These are phyloP conservation scores for Dicyrtomina minuta DNA, from an alignment of 2,888 invertebrate genomes.

Conservation along the genomic window DNA sequence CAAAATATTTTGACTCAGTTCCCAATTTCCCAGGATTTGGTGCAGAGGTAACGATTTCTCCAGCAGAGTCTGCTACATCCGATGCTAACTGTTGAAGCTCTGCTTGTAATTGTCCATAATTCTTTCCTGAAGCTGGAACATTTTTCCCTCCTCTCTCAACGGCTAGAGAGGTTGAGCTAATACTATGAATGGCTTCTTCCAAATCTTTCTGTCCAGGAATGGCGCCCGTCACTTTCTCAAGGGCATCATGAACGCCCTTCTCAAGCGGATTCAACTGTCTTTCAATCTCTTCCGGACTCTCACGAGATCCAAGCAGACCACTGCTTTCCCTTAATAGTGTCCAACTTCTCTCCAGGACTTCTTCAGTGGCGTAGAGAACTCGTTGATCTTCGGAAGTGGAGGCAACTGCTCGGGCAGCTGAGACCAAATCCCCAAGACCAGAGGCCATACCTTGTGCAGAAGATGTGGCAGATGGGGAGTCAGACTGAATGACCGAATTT, in stretches of 20 bases:
- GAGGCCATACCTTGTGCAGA: slow-evolving; percentile 51
- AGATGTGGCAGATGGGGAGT: slow-evolving; percentile 42
- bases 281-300: slow-evolving; percentile 62
- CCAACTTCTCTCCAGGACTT: slow-evolving; percentile 76
- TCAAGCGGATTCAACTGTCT: slow-evolving; percentile 70
- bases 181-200: slow-evolving; percentile 81
- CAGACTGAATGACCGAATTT: slow-evolving; percentile 73
- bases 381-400: slow-evolving; percentile 65
- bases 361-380: slow-evolving; percentile 63
- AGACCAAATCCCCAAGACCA: slow-evolving; percentile 66
- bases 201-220: slow-evolving; percentile 92
- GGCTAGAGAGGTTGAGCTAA: slow-evolving; percentile 69
- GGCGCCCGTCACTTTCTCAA: slow-evolving; percentile 74
- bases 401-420: slow-evolving; percentile 74
- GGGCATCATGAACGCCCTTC: slow-evolving; percentile 64
- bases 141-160: slow-evolving; percentile 60
- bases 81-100: slow-evolving; percentile 83
- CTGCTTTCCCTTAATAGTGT: slow-evolving; percentile 80
- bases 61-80: slow-evolving; percentile 72
- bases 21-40: slow-evolving; percentile 70
- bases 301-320: slow-evolving; percentile 69
- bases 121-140: slow-evolving; percentile 40
- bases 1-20: slow-evolving; percentile 73
- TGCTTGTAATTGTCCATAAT: slow-evolving; percentile 69
- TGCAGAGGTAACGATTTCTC: slow-evolving; percentile 56